Base-by-base conservation (phyloP, 2,113 vertebrate species). In the Origma solitaria region DNA sequence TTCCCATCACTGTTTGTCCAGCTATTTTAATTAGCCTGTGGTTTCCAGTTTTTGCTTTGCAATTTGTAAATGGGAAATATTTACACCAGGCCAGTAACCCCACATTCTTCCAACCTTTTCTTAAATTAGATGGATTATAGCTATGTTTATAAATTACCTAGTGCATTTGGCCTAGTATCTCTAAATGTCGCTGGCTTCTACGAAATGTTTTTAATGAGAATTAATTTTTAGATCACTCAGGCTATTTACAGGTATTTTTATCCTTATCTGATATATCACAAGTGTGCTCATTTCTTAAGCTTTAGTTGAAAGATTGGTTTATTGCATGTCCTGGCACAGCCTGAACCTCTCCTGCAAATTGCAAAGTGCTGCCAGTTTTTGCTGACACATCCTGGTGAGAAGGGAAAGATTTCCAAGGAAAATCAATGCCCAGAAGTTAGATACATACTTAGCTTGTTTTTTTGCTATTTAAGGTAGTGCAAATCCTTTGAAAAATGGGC, bases 1-100 rank as follows among this genome's bases (percentile, higher is more conserved):
- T 95, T 96, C 77, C 80, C 88, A 82, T 93, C 86, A 2, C 68
- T 92, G 80, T 80, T 77, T 71, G n/a, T 64, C 83, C 88, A 90
- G 90, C 76, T 96, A 96, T 96, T 97, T 97, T 90, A 92, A 95
- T 83, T 90, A 93, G 75, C 82, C 16, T 44, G 44, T 53, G 76
- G 50, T 86, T 84, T 93, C 85, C 0, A 1, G 24, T 44, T 93
- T 92, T 95, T 37, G 23, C 82, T 94, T 86, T 92, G 88, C 79
- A 56, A 60, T 88, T 90, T 84, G 72, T 86, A 97, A 93, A 76
- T 88, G 69, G 86, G 76, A 92, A 96, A 86, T 90, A 93, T 75
- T 94, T 83, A 78, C 0, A 0, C 60, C 62, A 61, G 38, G 45
- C 60, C 72, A 83, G 42, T 73, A 90, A 83, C 42, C 68, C 40